These are phyloP conservation scores for Doryteuthis pealeii DNA, from an alignment of 1,140 invertebrate species.

Conservation along the genomic window DNA sequence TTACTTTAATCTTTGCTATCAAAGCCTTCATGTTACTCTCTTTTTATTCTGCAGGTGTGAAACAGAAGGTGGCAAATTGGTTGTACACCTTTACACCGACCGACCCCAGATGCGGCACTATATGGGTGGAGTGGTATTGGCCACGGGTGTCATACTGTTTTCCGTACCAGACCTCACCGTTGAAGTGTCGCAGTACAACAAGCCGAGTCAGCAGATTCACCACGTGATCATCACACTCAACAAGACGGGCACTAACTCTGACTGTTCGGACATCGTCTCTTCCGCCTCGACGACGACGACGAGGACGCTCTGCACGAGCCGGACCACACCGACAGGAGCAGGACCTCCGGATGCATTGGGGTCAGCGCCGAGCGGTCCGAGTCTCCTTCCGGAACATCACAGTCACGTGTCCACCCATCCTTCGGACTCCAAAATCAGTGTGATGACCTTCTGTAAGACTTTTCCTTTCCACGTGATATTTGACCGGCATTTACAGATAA, in stretches of 20 bases:
- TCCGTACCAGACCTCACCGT: slow-evolving; percentile 29
- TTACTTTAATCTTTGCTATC: no score
- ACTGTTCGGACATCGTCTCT: slow-evolving; percentile 41
- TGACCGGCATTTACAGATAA: slow-evolving; percentile 79
- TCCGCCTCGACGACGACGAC: slow-evolving; percentile 32
- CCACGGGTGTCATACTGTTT: slow-evolving; percentile 72
- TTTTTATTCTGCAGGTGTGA: not conserved
- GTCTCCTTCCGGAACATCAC: not conserved
- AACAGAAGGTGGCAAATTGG: slow-evolving; percentile 63
- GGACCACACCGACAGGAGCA: not conserved
- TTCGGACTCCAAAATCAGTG: slow-evolving; percentile 43
- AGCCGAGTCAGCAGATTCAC: slow-evolving; percentile 13
- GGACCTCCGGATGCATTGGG: slow-evolving; percentile 42
- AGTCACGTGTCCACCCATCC: slow-evolving; percentile 30
- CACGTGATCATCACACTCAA: not conserved
- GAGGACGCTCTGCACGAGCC: slow-evolving; percentile 26
- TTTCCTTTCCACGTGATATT: slow-evolving; percentile 96
- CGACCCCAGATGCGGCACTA: slow-evolving; percentile 51
- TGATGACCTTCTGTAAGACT: slow-evolving; percentile 82
- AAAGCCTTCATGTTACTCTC: no score
- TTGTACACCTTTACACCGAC: slow-evolving; percentile 58
- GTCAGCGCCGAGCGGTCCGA: slow-evolving; percentile 16
- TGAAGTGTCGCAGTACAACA: slow-evolving; percentile 31
- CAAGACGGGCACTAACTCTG: not conserved
- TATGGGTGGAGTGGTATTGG: slow-evolving; percentile 54